Evolutionary conservation across 2,113 vertebrate species (phyloP).

Genomic region (Atractosteus spatula): DNA sequence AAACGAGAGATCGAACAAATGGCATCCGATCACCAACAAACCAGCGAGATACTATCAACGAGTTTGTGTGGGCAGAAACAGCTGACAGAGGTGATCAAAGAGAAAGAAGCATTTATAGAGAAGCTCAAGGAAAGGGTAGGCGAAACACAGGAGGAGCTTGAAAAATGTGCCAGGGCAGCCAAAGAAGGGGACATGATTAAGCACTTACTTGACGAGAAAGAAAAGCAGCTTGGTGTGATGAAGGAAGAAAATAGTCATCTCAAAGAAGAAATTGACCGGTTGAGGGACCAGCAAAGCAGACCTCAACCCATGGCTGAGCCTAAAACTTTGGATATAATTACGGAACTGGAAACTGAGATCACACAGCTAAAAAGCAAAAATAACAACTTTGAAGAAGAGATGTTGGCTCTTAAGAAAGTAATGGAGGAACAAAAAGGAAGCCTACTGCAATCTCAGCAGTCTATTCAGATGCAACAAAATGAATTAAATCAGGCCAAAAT

Average conservation of each 20-base stretch:
- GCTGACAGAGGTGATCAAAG: slow-evolving; percentile 79
- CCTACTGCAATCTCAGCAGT: slow-evolving; percentile 70
- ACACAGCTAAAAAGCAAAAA: slow-evolving; percentile 74
- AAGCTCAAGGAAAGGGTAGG: slow-evolving; percentile 70
- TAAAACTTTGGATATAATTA: slow-evolving; percentile 79
- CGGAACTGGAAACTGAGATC: slow-evolving; percentile 88
- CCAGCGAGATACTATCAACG: slow-evolving; percentile 79
- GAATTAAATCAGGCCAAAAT: slow-evolving; percentile 80
- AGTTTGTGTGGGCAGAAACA: slow-evolving; percentile 85
- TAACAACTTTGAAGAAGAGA: slow-evolving; percentile 75
- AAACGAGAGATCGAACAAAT: slow-evolving; percentile 73
- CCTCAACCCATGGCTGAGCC: slow-evolving; percentile 67
- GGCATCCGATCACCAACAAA: slow-evolving; percentile 73
- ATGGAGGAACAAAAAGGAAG: slow-evolving; percentile 79
- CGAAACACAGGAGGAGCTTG: slow-evolving; percentile 69
- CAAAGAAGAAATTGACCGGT: slow-evolving; percentile 88
- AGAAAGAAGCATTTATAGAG: slow-evolving; percentile 81
- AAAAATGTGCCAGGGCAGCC: slow-evolving; percentile 42
- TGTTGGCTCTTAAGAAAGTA: slow-evolving; percentile 64
- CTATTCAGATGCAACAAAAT: slow-evolving; percentile 75
- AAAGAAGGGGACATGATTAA: slow-evolving; percentile 66
- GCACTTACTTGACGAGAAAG: slow-evolving; percentile 83
- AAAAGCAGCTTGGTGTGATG: slow-evolving; percentile 82
- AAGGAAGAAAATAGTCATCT: slow-evolving; percentile 96
- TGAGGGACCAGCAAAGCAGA: slow-evolving; percentile 86